Percentiles rank a stretch among this genome's conserved stretches.
These are phyloP conservation scores for Diceros bicornis DNA, from an alignment of 2,797 vertebrate genomes.

Conservation along the genomic window DNA sequence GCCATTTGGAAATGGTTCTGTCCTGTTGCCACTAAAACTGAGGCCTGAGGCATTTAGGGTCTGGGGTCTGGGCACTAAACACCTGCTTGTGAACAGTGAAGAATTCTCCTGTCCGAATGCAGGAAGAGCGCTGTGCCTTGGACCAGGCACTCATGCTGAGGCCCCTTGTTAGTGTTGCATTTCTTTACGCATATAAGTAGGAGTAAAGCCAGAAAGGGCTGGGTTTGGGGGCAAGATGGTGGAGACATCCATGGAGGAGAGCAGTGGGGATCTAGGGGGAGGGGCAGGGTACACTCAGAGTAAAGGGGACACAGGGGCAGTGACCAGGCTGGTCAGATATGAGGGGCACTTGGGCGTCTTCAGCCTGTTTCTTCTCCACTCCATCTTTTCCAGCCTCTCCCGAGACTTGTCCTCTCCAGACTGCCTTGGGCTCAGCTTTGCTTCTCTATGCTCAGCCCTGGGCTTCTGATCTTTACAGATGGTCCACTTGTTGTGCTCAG, in stretches of 20 bases:
- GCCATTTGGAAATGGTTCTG: neutral
- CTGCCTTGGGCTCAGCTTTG: neutral
- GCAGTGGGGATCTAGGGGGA: no score
- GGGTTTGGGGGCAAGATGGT: neutral
- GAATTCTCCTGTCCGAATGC: fast-evolving
- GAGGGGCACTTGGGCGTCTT: neutral
- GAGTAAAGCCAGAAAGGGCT: neutral
- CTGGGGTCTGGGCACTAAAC: neutral
- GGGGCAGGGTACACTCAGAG: no score
- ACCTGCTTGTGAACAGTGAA: neutral
- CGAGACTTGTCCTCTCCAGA: neutral
- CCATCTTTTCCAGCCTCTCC: fast-evolving
- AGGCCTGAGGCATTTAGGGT: neutral
- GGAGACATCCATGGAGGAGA: neutral
- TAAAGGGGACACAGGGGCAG: neutral
- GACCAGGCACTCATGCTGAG: fast-evolving
- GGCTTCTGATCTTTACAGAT: neutral
- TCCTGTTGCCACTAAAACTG: neutral
- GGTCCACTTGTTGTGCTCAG: neutral
- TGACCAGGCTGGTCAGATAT: neutral
- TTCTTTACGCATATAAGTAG: neutral
- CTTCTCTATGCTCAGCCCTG: neutral
- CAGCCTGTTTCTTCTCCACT: neutral
- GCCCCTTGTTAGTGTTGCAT: neutral
- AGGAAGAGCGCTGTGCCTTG: neutral